phyloP scores from a whole-genome alignment of 1,140 invertebrate species.

The Amyelois transitella region DNA sequence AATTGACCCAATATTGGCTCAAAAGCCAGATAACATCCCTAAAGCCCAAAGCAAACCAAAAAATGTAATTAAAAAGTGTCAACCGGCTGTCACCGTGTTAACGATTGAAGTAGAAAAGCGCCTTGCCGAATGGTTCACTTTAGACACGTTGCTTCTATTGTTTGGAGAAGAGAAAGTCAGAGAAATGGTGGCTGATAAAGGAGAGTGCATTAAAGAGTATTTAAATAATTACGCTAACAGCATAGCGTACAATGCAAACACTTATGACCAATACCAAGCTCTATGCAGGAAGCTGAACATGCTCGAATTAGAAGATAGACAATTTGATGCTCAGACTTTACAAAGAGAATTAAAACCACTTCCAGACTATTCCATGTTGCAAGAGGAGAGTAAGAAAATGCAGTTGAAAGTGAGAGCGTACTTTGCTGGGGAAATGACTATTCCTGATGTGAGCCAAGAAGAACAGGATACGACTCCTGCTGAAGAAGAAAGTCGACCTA shows the following conservation, averaged over 20 bases:
- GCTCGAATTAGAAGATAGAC: constrained; percentile 73
- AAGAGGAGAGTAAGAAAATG: constrained; percentile 75
- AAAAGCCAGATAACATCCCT: no score
- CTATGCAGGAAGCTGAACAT: constrained; percentile 75
- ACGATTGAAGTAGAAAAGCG: constrained; percentile 72
- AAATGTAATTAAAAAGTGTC: constrained; percentile 33
- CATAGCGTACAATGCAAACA: constrained; percentile 55
- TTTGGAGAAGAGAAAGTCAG: constrained; percentile 75
- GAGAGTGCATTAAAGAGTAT: constrained; percentile 70
- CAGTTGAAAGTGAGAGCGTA: constrained; percentile 76
- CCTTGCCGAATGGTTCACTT: constrained; percentile 76
- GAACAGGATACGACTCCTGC: constrained; percentile 29
- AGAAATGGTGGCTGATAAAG: constrained; percentile 74
- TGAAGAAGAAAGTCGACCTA: constrained; percentile 40
- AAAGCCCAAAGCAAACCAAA: no score
- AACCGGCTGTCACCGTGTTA: constrained; percentile 36
- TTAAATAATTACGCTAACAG: constrained; percentile 66
- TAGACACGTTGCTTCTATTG: constrained; percentile 75
- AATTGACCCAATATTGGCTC: constrained; percentile 52
- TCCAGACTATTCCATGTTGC: constrained; percentile 74
- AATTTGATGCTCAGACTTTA: constrained; percentile 58
- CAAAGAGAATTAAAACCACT: constrained; percentile 70
- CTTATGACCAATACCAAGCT: constrained; percentile 72
- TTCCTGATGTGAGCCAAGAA: constrained; percentile 47
- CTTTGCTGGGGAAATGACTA: constrained; percentile 55